These are phyloP conservation scores for Lordiphosa clarofinis DNA, from an alignment of 1,140 invertebrate species.

Conservation along the genomic window DNA sequence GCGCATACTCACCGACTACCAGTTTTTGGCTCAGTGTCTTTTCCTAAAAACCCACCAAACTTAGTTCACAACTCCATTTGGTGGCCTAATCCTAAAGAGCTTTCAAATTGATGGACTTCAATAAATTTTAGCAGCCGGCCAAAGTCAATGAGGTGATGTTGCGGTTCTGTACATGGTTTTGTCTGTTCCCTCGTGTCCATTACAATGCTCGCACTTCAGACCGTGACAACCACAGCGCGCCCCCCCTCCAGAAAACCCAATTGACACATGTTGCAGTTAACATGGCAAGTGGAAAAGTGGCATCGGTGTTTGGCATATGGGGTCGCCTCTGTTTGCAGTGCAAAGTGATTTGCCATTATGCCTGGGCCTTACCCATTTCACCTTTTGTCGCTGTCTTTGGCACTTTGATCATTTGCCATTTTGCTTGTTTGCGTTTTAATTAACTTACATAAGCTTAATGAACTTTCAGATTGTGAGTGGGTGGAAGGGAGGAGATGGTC, in stretches of 20 bases:
- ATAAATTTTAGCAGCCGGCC: constrained; percentile 12
- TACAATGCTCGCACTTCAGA: constrained; percentile 10
- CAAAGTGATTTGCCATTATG: constrained; percentile 29
- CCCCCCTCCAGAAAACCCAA: constrained; percentile 14
- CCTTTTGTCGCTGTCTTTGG: constrained; percentile 18
- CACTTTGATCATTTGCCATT: constrained; percentile 28
- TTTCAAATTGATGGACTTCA: constrained; percentile 21
- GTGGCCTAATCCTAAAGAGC: constrained; percentile 7
- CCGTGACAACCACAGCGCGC: constrained; percentile 4
- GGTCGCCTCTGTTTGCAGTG: constrained; percentile 14
- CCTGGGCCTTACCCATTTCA: neutral
- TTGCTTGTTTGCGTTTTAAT: constrained; percentile 35
- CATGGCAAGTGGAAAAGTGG: neutral
- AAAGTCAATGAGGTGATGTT: constrained; percentile 10
- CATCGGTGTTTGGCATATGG: neutral
- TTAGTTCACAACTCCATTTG: constrained; percentile 2
- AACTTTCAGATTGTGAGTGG: constrained; percentile 1
- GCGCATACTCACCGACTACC: no score
- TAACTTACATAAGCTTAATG: constrained; percentile 40
- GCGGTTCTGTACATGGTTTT: constrained; percentile 3
- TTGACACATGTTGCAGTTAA: constrained; percentile 35
- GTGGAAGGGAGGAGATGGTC: no score
- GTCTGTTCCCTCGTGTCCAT: constrained; percentile 9
- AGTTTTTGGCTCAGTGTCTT: neutral
- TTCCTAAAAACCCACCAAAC: neutral